Evolutionary conservation across 2,113 vertebrate genomes (phyloP).

Genomic region (Alligator mississippiensis): DNA sequence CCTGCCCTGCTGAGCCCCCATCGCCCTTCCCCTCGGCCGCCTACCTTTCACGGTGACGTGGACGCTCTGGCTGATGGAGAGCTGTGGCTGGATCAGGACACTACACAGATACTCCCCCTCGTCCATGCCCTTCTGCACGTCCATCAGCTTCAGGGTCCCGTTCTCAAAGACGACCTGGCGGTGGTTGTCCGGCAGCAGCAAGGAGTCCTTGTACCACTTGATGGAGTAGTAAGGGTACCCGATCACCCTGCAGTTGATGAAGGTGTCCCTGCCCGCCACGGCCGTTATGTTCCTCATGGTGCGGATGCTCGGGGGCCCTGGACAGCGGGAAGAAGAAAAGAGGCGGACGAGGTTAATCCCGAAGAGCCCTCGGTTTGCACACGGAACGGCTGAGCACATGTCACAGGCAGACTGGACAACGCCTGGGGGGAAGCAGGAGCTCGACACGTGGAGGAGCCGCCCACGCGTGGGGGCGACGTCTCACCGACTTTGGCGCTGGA

Average conservation of each 20-base stretch:
- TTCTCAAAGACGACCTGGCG: slow-evolving; percentile 99
- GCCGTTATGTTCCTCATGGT: slow-evolving; percentile 98
- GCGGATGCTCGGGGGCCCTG: slow-evolving; percentile 95
- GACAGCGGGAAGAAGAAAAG: slow-evolving; percentile 40
- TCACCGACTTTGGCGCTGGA: fast-evolving
- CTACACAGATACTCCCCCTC: slow-evolving; percentile 97
- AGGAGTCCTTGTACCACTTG: slow-evolving; percentile 97
- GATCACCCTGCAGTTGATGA: slow-evolving; percentile 98
- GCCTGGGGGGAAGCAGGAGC: neutral
- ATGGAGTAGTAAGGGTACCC: slow-evolving; percentile 99
- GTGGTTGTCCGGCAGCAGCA: slow-evolving; percentile 97
- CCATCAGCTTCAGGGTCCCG: slow-evolving; percentile 95
- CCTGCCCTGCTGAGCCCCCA: neutral
- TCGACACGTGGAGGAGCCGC: neutral
- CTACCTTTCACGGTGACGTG: slow-evolving; percentile 97
- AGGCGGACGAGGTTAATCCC: slow-evolving; percentile 77
- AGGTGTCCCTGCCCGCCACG: slow-evolving; percentile 95
- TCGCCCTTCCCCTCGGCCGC: neutral
- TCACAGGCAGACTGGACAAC: neutral
- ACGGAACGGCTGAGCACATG: slow-evolving; percentile 38
- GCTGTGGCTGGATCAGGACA: slow-evolving; percentile 96
- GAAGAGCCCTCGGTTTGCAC: slow-evolving; percentile 18
- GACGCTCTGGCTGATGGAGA: slow-evolving; percentile 97
- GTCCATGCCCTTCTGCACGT: slow-evolving; percentile 98
- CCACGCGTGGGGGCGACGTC: fast-evolving